These are phyloP conservation scores for Paragorgia papillata DNA, from an alignment of 92 coral and sea anemone genomes.

Conservation along the genomic window DNA sequence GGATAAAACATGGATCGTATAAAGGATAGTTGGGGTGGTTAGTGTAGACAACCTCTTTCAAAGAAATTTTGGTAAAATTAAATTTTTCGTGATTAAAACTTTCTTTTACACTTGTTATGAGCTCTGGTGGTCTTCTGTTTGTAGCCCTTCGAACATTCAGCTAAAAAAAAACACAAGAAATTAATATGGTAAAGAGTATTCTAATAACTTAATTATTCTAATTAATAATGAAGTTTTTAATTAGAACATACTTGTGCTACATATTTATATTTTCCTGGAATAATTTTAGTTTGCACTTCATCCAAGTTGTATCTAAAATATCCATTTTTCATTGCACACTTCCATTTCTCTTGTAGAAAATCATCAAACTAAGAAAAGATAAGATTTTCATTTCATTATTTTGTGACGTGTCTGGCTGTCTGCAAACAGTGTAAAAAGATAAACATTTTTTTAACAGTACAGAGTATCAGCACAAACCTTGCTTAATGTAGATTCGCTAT, in stretches of 20 bases:
- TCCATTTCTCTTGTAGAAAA: conserved; percentile 49
- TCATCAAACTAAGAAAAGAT: conserved; percentile 47
- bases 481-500: neutral
- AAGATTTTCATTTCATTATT: neutral
- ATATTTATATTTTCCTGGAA: conserved; percentile 56
- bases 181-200: too few relatives aligned
- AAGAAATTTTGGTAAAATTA: conserved; percentile 58
- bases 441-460: too few relatives aligned
- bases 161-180: conserved; percentile 2
- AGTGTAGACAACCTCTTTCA: conserved; percentile 63
- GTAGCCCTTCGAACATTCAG: conserved; percentile 58
- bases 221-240: too few relatives aligned
- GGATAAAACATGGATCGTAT: too few relatives aligned
- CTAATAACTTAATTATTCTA: too few relatives aligned
- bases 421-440: too few relatives aligned
- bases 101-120: conserved; percentile 46
- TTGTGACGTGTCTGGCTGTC: too few relatives aligned
- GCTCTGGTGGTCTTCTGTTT: conserved; percentile 54
- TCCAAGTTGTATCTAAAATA: conserved; percentile 58
- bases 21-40: too few relatives aligned
- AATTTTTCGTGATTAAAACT: conserved; percentile 55
- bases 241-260: conserved; percentile 61
- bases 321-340: conserved; percentile 49
- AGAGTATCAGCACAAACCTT: neutral
- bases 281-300: conserved; percentile 49